Conservation (phyloP, 2,113 vertebrate species). For the Astur gentilis region DNA sequence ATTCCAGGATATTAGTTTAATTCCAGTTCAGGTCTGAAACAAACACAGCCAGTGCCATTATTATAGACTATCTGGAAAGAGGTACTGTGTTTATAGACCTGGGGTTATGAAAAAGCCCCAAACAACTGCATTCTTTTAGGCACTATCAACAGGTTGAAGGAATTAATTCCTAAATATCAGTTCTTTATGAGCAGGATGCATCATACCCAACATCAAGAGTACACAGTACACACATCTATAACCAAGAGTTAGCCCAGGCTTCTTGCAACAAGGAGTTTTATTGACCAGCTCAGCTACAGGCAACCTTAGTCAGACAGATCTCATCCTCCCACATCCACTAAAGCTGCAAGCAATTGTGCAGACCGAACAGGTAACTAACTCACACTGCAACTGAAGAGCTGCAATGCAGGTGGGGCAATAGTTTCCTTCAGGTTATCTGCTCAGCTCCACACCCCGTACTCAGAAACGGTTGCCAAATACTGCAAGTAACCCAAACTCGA, state of each 20-base stretch:
- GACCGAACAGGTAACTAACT: not conserved
- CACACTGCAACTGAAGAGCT: fast-evolving
- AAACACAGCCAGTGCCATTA: not conserved
- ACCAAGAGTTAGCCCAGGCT: not conserved
- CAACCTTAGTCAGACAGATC: no score
- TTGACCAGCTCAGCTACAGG: not conserved
- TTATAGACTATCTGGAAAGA: not conserved
- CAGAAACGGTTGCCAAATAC: fast-evolving
- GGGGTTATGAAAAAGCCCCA: not conserved
- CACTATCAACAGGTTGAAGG: not conserved
- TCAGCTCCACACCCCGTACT: not conserved
- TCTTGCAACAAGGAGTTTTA: not conserved
- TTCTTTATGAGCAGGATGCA: not conserved
- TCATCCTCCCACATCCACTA: no score
- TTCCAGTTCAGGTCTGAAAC: not conserved
- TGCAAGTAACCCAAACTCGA: not conserved
- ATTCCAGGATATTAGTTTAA: not conserved
- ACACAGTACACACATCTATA: not conserved
- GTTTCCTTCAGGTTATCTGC: not conserved
- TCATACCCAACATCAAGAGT: not conserved
- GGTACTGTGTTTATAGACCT: not conserved
- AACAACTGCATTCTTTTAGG: not conserved
- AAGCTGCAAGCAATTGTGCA: fast-evolving
- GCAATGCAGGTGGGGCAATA: no score
- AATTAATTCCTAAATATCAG: not conserved